Conservation (phyloP, 1,140 invertebrate genomes). For the Doryteuthis pealeii region DNA sequence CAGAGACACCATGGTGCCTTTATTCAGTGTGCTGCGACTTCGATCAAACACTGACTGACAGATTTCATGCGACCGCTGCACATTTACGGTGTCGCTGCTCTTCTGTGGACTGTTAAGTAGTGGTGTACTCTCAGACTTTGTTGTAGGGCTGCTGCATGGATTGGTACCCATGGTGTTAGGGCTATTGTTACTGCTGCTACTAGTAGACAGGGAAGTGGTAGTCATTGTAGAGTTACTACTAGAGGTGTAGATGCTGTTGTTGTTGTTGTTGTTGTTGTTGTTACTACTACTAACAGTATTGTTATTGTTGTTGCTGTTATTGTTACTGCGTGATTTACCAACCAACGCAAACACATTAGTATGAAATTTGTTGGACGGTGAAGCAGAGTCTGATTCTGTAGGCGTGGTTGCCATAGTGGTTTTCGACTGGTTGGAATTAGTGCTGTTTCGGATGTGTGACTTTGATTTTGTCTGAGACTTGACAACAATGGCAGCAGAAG, state of each 20-base stretch:
- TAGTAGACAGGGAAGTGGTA: background rate
- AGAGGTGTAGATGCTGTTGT: background rate
- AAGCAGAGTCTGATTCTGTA: constrained; percentile 41
- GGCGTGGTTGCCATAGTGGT: constrained; percentile 21
- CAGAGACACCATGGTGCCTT: constrained; percentile 17
- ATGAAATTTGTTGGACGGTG: constrained; percentile 18
- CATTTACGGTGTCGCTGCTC: constrained; percentile 71
- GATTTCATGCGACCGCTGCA: constrained; percentile 93
- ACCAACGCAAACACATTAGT: background rate
- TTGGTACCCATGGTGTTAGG: constrained; percentile 30
- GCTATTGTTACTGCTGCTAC: background rate
- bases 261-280: constrained; percentile 12
- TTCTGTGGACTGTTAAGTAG: background rate
- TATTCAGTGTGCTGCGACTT: constrained; percentile 18
- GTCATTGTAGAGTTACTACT: background rate
- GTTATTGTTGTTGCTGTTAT: background rate
- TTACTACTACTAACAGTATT: constrained; percentile 25
- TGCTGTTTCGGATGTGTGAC: constrained; percentile 6
- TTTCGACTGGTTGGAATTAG: constrained; percentile 11
- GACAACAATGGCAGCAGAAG: constrained; percentile 21
- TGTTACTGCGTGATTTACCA: background rate
- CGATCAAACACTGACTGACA: constrained; percentile 89
- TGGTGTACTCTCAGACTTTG: constrained; percentile 35
- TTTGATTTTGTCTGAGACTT: constrained; percentile 24
- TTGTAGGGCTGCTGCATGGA: constrained; percentile 21